phyloP scores from a whole-genome alignment of 1,140 invertebrate species.

The Frieseomelitta varia region DNA sequence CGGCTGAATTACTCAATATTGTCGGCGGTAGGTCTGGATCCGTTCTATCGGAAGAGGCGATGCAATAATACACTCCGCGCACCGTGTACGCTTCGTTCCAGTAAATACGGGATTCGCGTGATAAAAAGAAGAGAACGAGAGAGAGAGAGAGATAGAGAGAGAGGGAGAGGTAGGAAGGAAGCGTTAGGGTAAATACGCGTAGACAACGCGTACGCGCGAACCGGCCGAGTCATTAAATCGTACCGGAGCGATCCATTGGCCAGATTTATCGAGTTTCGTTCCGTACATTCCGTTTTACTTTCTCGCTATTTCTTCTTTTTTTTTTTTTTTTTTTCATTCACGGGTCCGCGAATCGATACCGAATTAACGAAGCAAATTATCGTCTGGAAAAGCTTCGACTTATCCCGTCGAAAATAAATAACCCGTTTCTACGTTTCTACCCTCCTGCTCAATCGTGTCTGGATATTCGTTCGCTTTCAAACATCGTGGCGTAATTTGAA shows the following conservation, averaged over 20 bases:
- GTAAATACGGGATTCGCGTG: constrained; percentile 61
- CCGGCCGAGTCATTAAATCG: constrained; percentile 63
- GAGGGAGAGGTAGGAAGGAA: not conserved
- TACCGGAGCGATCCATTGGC: constrained; percentile 61
- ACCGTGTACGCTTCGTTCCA: not conserved
- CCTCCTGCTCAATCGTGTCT: not conserved
- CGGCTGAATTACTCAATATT: constrained; percentile 60
- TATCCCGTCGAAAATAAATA: not conserved
- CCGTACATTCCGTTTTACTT: not conserved
- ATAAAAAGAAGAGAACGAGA: constrained; percentile 54
- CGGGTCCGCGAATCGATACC: constrained; percentile 21
- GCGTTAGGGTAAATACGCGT: constrained; percentile 17
- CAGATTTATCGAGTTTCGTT: constrained; percentile 50
- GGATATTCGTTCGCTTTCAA: not conserved
- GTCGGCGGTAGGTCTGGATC: not conserved
- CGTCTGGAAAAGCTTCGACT: constrained; percentile 14
- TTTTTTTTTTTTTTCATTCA: constrained; percentile 26
- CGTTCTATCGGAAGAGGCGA: constrained; percentile 37
- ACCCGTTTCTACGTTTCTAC: not conserved
- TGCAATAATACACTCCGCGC: constrained; percentile 42
- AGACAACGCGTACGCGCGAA: constrained; percentile 47
- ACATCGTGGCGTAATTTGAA: not conserved
- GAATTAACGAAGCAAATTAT: constrained; percentile 56
- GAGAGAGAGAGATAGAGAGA: no score
- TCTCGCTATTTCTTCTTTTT: not conserved